phyloP scores from a whole-genome alignment of 2,113 vertebrate genomes.

The Poecilia latipinna region DNA sequence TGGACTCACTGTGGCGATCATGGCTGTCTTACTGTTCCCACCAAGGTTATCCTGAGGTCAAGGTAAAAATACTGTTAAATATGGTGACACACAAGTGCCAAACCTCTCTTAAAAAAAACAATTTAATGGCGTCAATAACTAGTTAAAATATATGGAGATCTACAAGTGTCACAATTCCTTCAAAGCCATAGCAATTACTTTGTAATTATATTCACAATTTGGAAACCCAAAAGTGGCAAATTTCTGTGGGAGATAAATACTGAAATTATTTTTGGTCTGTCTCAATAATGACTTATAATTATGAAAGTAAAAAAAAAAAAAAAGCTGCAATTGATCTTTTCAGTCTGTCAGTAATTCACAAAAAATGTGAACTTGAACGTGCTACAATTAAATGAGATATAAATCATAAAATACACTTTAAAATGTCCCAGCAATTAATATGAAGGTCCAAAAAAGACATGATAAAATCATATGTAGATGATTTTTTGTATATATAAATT shows the following conservation, averaged over 20 bases:
- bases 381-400: no score
- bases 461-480: no score
- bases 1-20: constrained; percentile 98
- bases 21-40: constrained; percentile 98
- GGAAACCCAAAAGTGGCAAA: not conserved
- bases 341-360: no score
- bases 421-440: no score
- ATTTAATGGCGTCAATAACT: not conserved
- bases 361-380: no score
- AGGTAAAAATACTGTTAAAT: not conserved
- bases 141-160: not conserved
- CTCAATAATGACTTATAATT: not conserved
- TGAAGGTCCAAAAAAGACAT: no score
- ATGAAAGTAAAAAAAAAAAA: not conserved
- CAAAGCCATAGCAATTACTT: no score
- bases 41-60: constrained; percentile 92
- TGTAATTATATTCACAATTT: not conserved
- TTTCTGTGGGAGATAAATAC: not conserved
- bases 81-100: not conserved
- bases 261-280: not conserved
- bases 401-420: no score
- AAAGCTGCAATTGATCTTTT: not conserved
- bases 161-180: not conserved
- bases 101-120: not conserved
- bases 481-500: no score